A percentile compares a stretch with the other conserved stretches of the same genome.
Conservation (phyloP, 2,113 vertebrate species). For the Microcebus lehilahytsara region DNA sequence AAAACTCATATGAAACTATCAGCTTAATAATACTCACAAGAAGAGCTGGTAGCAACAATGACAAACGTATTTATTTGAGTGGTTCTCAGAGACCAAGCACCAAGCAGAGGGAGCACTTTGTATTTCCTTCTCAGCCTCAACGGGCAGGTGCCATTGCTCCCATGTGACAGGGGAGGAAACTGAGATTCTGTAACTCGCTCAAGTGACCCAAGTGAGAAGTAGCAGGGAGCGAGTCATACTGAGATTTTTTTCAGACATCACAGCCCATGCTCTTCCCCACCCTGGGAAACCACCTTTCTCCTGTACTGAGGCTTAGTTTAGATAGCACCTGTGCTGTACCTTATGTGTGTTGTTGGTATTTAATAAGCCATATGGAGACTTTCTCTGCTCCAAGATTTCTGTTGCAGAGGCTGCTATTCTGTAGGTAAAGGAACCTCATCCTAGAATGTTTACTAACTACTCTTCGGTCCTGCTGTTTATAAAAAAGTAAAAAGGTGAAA, state of each 20-base stretch:
- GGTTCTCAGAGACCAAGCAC: background rate
- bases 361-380: constrained; percentile 38
- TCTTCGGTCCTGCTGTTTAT: background rate
- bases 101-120: background rate
- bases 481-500: background rate
- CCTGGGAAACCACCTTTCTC: background rate
- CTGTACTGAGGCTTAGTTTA: background rate
- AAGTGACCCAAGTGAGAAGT: background rate
- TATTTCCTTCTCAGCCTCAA: background rate
- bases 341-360: background rate
- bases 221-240: background rate
- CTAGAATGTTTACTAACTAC: background rate
- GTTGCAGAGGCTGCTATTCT: background rate
- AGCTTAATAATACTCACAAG: background rate
- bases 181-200: background rate
- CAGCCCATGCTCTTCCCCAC: background rate
- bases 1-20: background rate
- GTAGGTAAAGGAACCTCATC: background rate
- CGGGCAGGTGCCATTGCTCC: background rate
- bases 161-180: background rate
- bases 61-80: background rate
- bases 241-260: background rate
- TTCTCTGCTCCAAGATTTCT: constrained; percentile 21
- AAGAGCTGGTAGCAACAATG: background rate
- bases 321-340: background rate